Evolutionary conservation across 2,113 vertebrate species (phyloP), one percentile per base, ranked within the genome.

Genomic region (Hassar affinis): DNA sequence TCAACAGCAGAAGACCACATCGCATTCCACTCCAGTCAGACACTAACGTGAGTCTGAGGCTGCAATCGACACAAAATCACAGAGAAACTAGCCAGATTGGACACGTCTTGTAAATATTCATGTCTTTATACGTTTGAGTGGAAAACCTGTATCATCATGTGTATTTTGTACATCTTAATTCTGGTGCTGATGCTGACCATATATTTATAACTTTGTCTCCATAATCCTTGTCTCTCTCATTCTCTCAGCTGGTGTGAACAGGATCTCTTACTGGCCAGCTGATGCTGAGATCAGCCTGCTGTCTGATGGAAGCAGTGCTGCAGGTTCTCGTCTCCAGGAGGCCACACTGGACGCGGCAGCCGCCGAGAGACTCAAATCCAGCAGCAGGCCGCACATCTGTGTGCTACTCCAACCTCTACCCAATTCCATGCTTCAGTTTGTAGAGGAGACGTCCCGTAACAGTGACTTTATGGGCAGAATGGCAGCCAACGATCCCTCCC

Each of bases 211-310:
- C 6, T 14, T 49, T 51, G 45, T 27, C 30, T 61, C 45, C 27
- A 2, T 22, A 57, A 11, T 38, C 20, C 51, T 4, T 18, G n/a
- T 14, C 90, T 9, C 88, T 88, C 22, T 27, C 57, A 90, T 94
- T 68, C 54, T 35, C 47, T 83, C 91, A 99, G 97, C 95, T 54
- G 97, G 97, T 42, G 97, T 98, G 89, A 96, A 93, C 91, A 94
- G 95, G 91, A 96, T 99, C 92, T 97, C 95, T 42, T 99, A 97
- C 80, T 99, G 97, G 97, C 97, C 97, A 4, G 95, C 95, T 66
- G 97, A 98, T 90, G 96, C 97, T 30, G 97, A 99, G 91, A 93
- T 98, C 87, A 97, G 96, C 91, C 93, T 98, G 90, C 76, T 93
- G 74, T 80, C 56, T 10, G 47, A 64, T 8, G 38, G 75, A 4